Conservation (phyloP, 2,888 invertebrate genomes). For the Agriopis leucophaearia region DNA sequence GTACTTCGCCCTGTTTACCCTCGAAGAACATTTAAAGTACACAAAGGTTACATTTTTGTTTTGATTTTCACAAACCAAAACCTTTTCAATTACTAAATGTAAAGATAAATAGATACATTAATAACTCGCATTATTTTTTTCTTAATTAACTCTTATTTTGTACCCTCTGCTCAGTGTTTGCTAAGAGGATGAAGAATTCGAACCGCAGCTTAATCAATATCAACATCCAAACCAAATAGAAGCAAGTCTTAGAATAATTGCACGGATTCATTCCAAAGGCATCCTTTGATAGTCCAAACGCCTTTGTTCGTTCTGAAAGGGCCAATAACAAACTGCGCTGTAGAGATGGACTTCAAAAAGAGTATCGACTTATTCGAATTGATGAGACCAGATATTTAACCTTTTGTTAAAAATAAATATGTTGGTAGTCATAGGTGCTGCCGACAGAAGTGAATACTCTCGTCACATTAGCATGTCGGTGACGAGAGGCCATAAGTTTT, state of each 20-base stretch:
- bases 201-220: conserved; percentile 1
- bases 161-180: neutral
- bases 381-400: no score
- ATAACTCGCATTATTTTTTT: neutral
- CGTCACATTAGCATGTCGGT: no score
- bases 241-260: conserved; percentile 9
- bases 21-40: no score
- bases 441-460: no score
- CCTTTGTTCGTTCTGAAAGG: conserved; percentile 19
- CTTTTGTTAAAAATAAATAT: no score
- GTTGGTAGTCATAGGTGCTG: no score
- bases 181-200: neutral
- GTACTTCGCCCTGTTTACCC: no score
- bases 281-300: conserved; percentile 20
- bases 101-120: neutral
- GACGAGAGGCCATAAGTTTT: no score
- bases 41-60: neutral
- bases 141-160: neutral
- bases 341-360: conserved; percentile 6
- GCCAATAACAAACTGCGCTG: conserved; percentile 5
- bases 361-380: neutral
- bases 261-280: conserved; percentile 25
- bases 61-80: no score
- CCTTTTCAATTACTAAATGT: no score
- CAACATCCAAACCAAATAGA: conserved; percentile 18